phyloP scores from a whole-genome alignment of 2,113 vertebrate genomes.

The Potamarius usumacintae region DNA sequence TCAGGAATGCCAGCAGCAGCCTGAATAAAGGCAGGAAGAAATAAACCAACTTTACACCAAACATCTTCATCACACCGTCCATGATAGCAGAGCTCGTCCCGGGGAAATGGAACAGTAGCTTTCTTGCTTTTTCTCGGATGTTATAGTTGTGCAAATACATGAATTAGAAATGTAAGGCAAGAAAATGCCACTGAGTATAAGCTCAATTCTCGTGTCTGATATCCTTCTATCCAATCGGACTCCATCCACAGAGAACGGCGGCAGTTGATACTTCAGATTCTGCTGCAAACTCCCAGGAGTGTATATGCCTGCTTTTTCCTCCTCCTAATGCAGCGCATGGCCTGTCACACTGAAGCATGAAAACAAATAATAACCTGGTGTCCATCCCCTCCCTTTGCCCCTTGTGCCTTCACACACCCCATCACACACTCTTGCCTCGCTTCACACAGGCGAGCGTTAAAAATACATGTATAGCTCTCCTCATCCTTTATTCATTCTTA shows the following conservation, averaged over 20 bases:
- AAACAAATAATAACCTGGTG: conserved; percentile 52
- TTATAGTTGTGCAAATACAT: not conserved
- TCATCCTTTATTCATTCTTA: conserved; percentile 78
- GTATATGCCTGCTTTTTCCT: conserved; percentile 8
- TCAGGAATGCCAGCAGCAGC: conserved; percentile 41
- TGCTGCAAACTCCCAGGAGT: conserved; percentile 21
- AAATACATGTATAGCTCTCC: conserved; percentile 80
- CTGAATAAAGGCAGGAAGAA: conserved; percentile 15
- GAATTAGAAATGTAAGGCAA: conserved; percentile 24
- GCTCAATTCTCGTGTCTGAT: conserved; percentile 18
- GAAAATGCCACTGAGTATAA: conserved; percentile 1
- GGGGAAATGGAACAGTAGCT: not conserved
- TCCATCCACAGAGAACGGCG: conserved; percentile 6
- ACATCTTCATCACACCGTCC: conserved; percentile 34
- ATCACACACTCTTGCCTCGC: conserved; percentile 65
- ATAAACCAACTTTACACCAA: conserved; percentile 33
- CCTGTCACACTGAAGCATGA: conserved; percentile 43
- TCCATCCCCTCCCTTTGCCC: conserved; percentile 42
- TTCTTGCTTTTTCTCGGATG: not conserved
- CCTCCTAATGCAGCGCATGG: conserved; percentile 35
- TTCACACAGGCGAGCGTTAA: conserved; percentile 75
- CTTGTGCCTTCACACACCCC: conserved; percentile 45
- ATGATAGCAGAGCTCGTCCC: not conserved
- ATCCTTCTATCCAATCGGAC: conserved; percentile 20
- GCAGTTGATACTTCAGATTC: conserved; percentile 30